phyloP scores from a whole-genome alignment of 1,140 invertebrate species.

The Camponotus vicinus region DNA sequence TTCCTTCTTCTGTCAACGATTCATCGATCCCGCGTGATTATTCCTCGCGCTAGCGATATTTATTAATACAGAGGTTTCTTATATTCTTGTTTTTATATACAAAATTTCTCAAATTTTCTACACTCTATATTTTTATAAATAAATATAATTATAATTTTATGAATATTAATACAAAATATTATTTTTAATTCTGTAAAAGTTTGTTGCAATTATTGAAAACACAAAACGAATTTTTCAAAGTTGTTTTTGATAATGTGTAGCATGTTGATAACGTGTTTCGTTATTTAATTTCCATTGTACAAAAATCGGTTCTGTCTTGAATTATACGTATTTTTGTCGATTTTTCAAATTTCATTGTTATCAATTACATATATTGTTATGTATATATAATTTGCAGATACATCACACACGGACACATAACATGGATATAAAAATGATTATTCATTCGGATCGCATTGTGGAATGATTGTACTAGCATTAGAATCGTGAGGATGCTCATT shows the following conservation, averaged over 20 bases:
- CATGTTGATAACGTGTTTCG: neutral
- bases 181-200: neutral
- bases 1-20: neutral
- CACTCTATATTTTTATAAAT: neutral
- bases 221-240: neutral
- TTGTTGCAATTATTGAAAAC: neutral
- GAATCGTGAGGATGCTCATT: conserved; percentile 45
- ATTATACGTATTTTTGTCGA: neutral
- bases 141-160: neutral
- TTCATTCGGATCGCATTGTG: neutral
- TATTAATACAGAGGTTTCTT: neutral
- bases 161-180: neutral
- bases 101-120: neutral
- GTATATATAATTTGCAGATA: neutral
- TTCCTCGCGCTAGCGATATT: neutral
- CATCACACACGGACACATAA: neutral
- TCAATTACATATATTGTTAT: conserved; percentile 23
- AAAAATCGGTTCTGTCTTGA: neutral
- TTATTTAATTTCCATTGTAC: neutral
- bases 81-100: neutral
- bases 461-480: conserved; percentile 45
- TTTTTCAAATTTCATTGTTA: conserved; percentile 1
- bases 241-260: neutral
- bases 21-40: neutral
- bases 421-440: conserved; percentile 36